Evolutionary conservation across 2,797 vertebrate species (phyloP).

Genomic region (Borostomias antarcticus): DNA sequence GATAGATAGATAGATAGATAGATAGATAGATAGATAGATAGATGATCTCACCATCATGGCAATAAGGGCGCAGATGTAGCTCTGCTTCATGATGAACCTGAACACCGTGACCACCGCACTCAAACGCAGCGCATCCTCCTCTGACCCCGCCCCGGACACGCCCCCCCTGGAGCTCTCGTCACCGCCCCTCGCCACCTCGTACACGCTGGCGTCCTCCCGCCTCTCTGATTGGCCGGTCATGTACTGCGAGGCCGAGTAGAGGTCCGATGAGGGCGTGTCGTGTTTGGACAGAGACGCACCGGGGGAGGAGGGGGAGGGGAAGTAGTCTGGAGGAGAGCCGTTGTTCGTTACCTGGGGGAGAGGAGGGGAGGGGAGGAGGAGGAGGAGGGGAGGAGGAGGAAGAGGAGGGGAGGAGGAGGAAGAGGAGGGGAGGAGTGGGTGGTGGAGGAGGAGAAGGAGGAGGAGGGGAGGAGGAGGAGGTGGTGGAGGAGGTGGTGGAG

Average conservation of each 20-base stretch:
- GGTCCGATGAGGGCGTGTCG: slow-evolving; percentile 73
- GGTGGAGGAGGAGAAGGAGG: too few relatives aligned
- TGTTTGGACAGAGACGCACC: slow-evolving; percentile 51
- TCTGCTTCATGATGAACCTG: slow-evolving; percentile 93
- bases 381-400: neutral
- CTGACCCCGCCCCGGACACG: slow-evolving; percentile 2
- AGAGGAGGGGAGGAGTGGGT: neutral
- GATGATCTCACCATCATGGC: slow-evolving; percentile 90
- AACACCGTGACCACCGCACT: slow-evolving; percentile 82
- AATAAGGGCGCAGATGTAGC: slow-evolving; percentile 92
- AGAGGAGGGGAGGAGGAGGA: neutral
- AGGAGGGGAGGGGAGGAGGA: slow-evolving; percentile 1
- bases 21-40: neutral
- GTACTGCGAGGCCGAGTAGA: slow-evolving; percentile 83
- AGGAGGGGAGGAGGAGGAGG: too few relatives aligned
- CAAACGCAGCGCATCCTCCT: slow-evolving; percentile 66
- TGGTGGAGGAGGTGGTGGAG: too few relatives aligned
- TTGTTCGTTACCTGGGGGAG: slow-evolving; percentile 80
- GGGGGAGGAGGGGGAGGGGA: slow-evolving; percentile 66
- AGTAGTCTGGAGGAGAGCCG: slow-evolving; percentile 79
- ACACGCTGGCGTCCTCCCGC: slow-evolving; percentile 68
- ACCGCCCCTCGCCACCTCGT: slow-evolving; percentile 64
- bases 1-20: neutral
- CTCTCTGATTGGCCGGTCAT: slow-evolving; percentile 67
- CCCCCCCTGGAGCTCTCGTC: slow-evolving; percentile 65